Evolutionary conservation across 1,140 invertebrate genomes (phyloP).

Genomic region (Drosophila sproati): DNA sequence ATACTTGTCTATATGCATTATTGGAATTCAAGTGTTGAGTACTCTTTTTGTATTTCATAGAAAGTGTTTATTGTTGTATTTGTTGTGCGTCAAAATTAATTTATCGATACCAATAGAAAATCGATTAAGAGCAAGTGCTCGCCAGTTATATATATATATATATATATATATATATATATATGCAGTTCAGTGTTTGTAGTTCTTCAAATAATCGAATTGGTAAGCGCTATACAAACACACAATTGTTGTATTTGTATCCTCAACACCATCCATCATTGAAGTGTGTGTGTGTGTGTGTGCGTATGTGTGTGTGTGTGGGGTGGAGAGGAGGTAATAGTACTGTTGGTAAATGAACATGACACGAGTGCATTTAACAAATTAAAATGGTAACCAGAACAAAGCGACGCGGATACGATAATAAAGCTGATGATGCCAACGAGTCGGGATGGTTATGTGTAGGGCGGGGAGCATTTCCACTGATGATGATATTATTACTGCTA

Average conservation of each 20-base stretch:
- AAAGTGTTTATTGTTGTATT: too few relatives aligned
- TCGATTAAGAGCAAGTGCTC: too few relatives aligned
- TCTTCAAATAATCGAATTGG: background rate
- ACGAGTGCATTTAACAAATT: conserved; percentile 78
- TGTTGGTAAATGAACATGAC: conserved; percentile 59
- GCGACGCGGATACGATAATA: conserved; percentile 37
- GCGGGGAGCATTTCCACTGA: background rate
- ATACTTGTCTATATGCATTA: too few relatives aligned
- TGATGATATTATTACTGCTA: background rate
- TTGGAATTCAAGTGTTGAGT: too few relatives aligned
- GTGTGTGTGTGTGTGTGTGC: background rate
- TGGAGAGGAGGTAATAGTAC: background rate
- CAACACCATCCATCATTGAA: background rate
- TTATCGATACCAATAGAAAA: too few relatives aligned
- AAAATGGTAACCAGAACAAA: conserved; percentile 64
- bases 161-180: too few relatives aligned
- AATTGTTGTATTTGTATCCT: background rate
- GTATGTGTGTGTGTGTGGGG: too few relatives aligned
- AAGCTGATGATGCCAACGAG: conserved; percentile 41
- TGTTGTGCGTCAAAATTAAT: too few relatives aligned
- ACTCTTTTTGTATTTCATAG: too few relatives aligned
- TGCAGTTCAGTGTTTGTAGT: background rate
- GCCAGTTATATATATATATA: too few relatives aligned
- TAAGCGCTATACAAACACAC: background rate
- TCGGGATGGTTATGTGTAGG: background rate